Evolutionary conservation across 1,140 invertebrate genomes (phyloP).

Genomic region (Trigoniulus corallinus): DNA sequence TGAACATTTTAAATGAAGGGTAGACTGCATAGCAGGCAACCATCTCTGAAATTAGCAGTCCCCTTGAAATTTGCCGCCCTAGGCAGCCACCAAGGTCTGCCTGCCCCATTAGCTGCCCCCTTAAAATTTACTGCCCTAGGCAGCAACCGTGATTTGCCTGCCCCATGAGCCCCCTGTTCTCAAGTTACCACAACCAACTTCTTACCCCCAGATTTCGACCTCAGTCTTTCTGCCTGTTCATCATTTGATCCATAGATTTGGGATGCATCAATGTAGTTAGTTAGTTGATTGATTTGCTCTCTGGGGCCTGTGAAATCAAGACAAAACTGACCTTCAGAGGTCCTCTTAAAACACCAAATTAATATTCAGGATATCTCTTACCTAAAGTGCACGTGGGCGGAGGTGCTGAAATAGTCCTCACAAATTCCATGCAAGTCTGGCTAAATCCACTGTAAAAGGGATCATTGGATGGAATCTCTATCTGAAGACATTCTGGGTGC

Average conservation of each 20-base stretch:
- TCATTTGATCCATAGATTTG: constrained; percentile 76
- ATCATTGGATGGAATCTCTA: constrained; percentile 64
- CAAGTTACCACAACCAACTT: not conserved
- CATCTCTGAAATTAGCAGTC: too few relatives aligned
- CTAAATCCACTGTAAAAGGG: constrained; percentile 48
- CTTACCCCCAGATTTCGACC: constrained; percentile 48
- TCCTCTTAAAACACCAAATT: not conserved
- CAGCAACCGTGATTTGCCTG: not conserved
- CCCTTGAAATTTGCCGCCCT: too few relatives aligned
- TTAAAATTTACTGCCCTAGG: not conserved
- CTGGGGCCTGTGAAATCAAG: constrained; percentile 13
- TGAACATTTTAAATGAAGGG: too few relatives aligned
- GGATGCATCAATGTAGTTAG: constrained; percentile 78
- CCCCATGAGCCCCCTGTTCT: too few relatives aligned
- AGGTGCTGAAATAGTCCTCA: constrained; percentile 41
- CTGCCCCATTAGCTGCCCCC: too few relatives aligned
- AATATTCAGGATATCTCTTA: constrained; percentile 11
- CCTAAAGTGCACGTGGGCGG: constrained; percentile 32
- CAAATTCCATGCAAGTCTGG: constrained; percentile 69
- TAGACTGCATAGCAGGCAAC: too few relatives aligned
- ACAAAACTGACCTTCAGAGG: not conserved
- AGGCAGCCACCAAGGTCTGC: too few relatives aligned
- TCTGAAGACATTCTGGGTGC: constrained; percentile 56
- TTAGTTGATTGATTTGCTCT: constrained; percentile 47
- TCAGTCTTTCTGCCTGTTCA: constrained; percentile 49